Conservation (phyloP, 2,797 vertebrate species). For the Diceros bicornis region DNA sequence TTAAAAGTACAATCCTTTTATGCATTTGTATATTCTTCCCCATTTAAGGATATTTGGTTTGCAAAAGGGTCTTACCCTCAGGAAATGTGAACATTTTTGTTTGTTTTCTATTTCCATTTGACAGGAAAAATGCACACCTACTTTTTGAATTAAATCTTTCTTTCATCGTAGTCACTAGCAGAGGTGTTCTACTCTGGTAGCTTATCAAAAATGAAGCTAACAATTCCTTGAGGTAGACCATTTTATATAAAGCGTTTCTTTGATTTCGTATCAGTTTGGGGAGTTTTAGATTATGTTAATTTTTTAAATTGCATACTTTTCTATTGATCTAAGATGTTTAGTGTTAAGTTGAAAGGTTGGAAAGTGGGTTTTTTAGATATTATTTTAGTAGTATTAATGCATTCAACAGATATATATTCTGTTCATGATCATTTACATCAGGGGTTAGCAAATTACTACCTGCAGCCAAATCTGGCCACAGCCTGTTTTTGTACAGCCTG, state of each 20-base stretch:
- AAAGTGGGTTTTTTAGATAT: background rate
- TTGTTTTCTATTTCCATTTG: background rate
- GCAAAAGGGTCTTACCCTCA: background rate
- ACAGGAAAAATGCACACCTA: background rate
- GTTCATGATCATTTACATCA: background rate
- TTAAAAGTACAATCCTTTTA: background rate
- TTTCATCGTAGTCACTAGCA: background rate
- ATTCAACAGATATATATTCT: background rate
- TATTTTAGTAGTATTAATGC: background rate
- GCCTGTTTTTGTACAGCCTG: background rate
- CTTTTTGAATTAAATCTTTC: background rate
- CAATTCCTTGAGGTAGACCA: background rate
- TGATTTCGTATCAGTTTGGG: background rate
- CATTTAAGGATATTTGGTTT: background rate
- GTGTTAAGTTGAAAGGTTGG: background rate
- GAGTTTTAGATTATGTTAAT: background rate
- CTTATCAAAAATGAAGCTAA: background rate
- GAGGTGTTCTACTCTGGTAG: background rate
- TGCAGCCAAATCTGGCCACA: background rate
- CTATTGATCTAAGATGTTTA: background rate
- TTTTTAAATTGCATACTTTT: constrained; percentile 1
- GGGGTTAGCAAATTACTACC: background rate
- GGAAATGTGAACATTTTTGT: background rate
- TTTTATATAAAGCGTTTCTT: background rate
- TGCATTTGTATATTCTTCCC: background rate